These are phyloP conservation scores for Cosmorhoe ocellata DNA, from an alignment of 2,888 invertebrate genomes.

Conservation along the genomic window DNA sequence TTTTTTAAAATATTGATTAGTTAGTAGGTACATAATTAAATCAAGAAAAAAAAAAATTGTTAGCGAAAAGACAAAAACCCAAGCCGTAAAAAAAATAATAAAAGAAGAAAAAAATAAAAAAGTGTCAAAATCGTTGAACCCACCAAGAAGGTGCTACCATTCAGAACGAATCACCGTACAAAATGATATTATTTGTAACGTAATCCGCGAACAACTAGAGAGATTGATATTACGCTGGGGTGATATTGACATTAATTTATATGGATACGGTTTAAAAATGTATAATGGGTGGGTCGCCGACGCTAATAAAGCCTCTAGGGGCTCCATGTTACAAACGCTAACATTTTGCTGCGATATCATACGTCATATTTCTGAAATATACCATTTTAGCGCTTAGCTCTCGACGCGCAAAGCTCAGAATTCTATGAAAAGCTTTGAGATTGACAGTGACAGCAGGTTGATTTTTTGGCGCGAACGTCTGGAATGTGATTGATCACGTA, in stretches of 20 bases:
- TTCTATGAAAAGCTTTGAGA: constrained; percentile 28
- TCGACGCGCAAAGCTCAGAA: constrained; percentile 23
- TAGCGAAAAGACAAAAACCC: too few species aligned
- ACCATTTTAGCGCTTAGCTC: constrained; percentile 25
- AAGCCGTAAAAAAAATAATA: too few species aligned
- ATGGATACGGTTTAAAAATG: constrained; percentile 82
- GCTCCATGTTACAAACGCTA: constrained; percentile 47
- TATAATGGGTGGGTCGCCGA: constrained; percentile 74
- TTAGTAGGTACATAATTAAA: too few species aligned
- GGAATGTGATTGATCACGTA: constrained; percentile 57
- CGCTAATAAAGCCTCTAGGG: constrained; percentile 77
- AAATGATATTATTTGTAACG: constrained; percentile 82
- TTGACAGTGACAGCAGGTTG: constrained; percentile 22
- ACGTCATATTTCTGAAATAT: constrained; percentile 38
- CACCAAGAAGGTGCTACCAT: constrained; percentile 63
- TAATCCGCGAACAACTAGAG: constrained; percentile 81
- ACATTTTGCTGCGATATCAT: constrained; percentile 55
- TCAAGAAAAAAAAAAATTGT: too few species aligned
- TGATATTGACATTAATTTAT: constrained; percentile 81
- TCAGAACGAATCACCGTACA: constrained; percentile 81
- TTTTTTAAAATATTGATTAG: too few species aligned
- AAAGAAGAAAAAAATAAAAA: too few species aligned
- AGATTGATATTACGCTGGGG: constrained; percentile 81
- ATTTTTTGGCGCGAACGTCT: constrained; percentile 33
- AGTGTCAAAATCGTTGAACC: constrained; percentile 46